Evolutionary conservation across 1,140 invertebrate genomes (phyloP), one percentile per base, ranked within the genome.

Genomic region (Monochamus saltuarius): DNA sequence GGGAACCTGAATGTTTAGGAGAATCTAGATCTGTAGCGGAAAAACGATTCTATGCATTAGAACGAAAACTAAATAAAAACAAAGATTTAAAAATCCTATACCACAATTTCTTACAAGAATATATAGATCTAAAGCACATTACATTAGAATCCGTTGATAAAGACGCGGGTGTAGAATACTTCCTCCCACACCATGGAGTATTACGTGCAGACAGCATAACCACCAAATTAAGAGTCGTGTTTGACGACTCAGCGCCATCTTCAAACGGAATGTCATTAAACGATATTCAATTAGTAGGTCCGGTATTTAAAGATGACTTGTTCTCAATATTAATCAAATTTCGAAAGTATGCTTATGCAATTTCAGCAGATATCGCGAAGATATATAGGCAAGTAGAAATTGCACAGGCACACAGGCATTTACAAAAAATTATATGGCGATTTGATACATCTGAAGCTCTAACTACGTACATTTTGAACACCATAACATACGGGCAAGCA

Each of bases 311-410:
- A 39, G 22, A 66, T 14, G 61, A 68, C 38, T 57, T 76, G 17
- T 60, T 74, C 22, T 66, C 66, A 37, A 67, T 80, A 39, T 34
- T 81, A 10, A 56, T 80, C n/a, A 69, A 77, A 50, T 80, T 78
- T 69, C 50, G 79, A 54, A 58, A 59, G 40, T 68, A 77, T 61
- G 56, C 42, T 16, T 59, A 74, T 40, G 74, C 72, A 13, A 57
- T 82, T 16, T 60, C 66, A 13, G 73, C 71, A 7, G 79, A 81
- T 59, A 70, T 80, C 4, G 62, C 62, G 13, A 75, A 78, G 57
- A 79, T 78, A 69, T 81, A 76, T 45, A 55, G 75, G 1, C 65
- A 29, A 29, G 22, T 29, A 79, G 7, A 61, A 70, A 34, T 56
- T 72, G 7, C 59, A 78, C 17, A 47, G 78, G 19, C 49, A 77